These are phyloP conservation scores for Phanerotoma sp. DNA, from an alignment of 2,888 invertebrate species.

Conservation along the genomic window DNA sequence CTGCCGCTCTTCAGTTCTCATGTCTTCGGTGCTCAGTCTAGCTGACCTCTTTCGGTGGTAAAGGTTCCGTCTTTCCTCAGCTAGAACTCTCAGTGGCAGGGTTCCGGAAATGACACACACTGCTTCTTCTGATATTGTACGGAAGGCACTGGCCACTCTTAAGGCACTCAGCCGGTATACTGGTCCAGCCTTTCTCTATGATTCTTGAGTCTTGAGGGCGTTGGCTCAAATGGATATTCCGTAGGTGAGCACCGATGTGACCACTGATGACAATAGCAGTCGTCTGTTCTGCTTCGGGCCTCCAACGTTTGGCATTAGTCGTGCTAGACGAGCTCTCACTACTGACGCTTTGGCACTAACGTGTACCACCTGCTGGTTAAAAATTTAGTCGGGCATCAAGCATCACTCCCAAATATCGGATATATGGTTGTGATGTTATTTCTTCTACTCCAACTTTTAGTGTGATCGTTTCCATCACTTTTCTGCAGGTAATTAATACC, in stretches of 20 bases:
- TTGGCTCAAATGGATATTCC: constrained; percentile 30
- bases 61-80: not conserved
- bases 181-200: constrained; percentile 14
- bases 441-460: constrained; percentile 15
- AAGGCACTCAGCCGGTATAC: constrained; percentile 24
- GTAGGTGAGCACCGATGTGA: constrained; percentile 30
- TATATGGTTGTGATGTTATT: constrained; percentile 28
- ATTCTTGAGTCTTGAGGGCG: constrained; percentile 1
- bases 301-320: constrained; percentile 35
- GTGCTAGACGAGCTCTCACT: constrained; percentile 19
- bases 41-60: not conserved
- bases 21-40: not conserved
- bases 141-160: constrained; percentile 4
- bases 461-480: constrained; percentile 19
- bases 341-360: constrained; percentile 16
- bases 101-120: too few relatives aligned
- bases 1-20: not conserved
- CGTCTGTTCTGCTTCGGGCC: constrained; percentile 31
- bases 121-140: too few relatives aligned
- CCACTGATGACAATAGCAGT: constrained; percentile 25
- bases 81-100: not conserved
- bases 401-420: constrained; percentile 35
- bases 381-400: constrained; percentile 29
- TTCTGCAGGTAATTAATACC: constrained; percentile 30
- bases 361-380: constrained; percentile 24